Evolutionary conservation across 2,113 vertebrate genomes (phyloP).

Genomic region (Thalassoma bifasciatum): DNA sequence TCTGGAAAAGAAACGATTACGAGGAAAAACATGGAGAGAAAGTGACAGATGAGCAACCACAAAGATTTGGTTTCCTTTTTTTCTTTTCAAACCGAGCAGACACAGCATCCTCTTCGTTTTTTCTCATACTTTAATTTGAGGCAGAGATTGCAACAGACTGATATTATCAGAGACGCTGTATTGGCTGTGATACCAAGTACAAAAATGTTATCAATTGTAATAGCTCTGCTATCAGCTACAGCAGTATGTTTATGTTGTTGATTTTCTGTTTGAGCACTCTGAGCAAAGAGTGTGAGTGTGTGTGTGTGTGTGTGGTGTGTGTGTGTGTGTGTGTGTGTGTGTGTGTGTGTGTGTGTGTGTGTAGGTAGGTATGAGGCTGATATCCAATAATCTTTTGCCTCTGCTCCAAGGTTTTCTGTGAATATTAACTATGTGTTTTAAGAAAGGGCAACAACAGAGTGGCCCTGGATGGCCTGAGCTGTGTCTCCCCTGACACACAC

Average conservation of each 20-base stretch:
- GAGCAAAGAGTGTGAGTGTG: neutral
- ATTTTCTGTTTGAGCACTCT: slow-evolving; percentile 17
- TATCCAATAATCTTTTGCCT: slow-evolving; percentile 44
- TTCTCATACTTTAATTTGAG: slow-evolving; percentile 51
- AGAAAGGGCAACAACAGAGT: slow-evolving; percentile 61
- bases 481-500: slow-evolving; percentile 4
- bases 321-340: slow-evolving; percentile 2
- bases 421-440: slow-evolving; percentile 73
- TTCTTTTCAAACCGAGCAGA: slow-evolving; percentile 52
- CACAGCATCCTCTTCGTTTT: slow-evolving; percentile 16
- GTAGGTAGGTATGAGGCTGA: neutral
- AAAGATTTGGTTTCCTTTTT: slow-evolving; percentile 32
- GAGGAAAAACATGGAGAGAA: slow-evolving; percentile 27
- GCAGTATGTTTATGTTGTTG: slow-evolving; percentile 40
- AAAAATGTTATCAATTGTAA: slow-evolving; percentile 59
- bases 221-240: slow-evolving; percentile 50
- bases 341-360: slow-evolving; percentile 7
- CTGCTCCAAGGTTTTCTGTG: slow-evolving; percentile 55
- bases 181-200: slow-evolving; percentile 55
- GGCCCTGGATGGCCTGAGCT: slow-evolving; percentile 43
- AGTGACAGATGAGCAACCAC: slow-evolving; percentile 38
- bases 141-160: slow-evolving; percentile 49
- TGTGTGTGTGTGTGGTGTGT: too few relatives aligned
- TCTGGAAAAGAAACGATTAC: slow-evolving; percentile 28
- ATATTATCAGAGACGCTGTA: slow-evolving; percentile 60